Base-by-base conservation (phyloP, 2,797 vertebrate genomes). In the Eospalax fontanierii region DNA sequence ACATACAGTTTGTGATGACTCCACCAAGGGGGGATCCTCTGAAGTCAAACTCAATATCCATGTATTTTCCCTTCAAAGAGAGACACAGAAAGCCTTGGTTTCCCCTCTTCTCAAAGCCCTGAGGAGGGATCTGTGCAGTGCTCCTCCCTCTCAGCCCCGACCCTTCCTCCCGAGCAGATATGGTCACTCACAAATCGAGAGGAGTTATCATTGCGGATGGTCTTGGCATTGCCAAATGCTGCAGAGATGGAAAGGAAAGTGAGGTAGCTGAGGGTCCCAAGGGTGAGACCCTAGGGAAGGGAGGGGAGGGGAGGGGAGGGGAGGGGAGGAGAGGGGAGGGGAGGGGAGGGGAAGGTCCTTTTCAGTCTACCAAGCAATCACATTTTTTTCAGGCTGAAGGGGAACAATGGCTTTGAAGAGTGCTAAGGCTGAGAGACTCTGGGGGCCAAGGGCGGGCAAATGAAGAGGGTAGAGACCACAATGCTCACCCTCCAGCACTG, bases 1-100 rank as follows among this genome's bases (percentile, higher is more conserved):
- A 98, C 99, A 71, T 98, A 99, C 99, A 99, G 97, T 99, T 99
- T 89, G 97, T 99, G 92, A 99, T 99, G 95, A 99, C 97, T 0
- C 99, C 99, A 46, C 99, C 98, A 8, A 99, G 95, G 5, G 99
- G 99, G 6, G 98, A 98, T 7, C 99, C 99, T 82, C 98, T 99
- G 98, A 99, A 99, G 98, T 99, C 98, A n/a, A 99, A 99, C 83
- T 98, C 98, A 54, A 99, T 98, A 5, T 99, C 99, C 99, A 99
- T 99, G 97, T 99, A 99, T 87, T 99, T 99, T 70, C 99, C 99
- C 99, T 97, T 98, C 92, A 73, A 54, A 93, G 86, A 98, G 0
- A 28, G 35, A 85, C 5, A 35, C 33, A 95, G 40, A 91, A 81
- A 68, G 24, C 88, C n/a, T 92, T 97, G 75, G 24, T 9, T 93